Evolutionary conservation across 1,140 invertebrate species (phyloP).

Genomic region (Bombus haemorrhoidalis): DNA sequence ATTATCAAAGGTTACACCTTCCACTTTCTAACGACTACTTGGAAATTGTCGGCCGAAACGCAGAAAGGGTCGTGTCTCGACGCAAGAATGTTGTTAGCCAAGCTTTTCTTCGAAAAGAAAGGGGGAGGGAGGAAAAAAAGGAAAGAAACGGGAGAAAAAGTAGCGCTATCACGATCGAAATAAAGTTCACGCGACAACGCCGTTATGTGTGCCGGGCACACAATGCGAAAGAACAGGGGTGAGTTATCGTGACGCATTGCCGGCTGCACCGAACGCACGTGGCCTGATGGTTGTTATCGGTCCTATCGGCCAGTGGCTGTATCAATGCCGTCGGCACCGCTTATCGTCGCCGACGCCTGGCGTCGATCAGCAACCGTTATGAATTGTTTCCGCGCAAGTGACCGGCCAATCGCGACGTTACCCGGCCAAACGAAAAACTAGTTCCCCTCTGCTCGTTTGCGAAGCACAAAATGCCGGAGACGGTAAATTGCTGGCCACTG

Average conservation of each 20-base stretch:
- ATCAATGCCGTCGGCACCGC: constrained; percentile 45
- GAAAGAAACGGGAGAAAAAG: background rate
- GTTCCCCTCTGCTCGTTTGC: constrained; percentile 16
- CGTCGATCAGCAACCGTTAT: constrained; percentile 61
- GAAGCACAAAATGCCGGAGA: background rate
- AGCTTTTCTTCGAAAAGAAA: background rate
- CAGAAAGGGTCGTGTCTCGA: background rate
- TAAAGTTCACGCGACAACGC: constrained; percentile 49
- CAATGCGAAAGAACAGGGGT: constrained; percentile 23
- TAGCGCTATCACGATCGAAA: constrained; percentile 25
- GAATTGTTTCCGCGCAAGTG: constrained; percentile 58
- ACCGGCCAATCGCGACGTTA: background rate
- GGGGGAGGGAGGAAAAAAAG: no score
- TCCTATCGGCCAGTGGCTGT: constrained; percentile 44
- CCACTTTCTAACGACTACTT: constrained; percentile 2
- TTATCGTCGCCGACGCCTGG: constrained; percentile 41
- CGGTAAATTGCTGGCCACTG: constrained; percentile 4
- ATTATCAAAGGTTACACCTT: constrained; percentile 6
- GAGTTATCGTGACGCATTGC: constrained; percentile 66
- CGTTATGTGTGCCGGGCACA: constrained; percentile 9
- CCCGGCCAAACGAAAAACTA: constrained; percentile 20
- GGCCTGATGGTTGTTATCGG: constrained; percentile 55
- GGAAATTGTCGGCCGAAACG: constrained; percentile 3
- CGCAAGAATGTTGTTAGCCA: background rate
- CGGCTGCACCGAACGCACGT: constrained; percentile 51